Evolutionary conservation across 2,113 vertebrate species (phyloP), one percentile per base, ranked within the genome.

Genomic region (Trachemys scripta): DNA sequence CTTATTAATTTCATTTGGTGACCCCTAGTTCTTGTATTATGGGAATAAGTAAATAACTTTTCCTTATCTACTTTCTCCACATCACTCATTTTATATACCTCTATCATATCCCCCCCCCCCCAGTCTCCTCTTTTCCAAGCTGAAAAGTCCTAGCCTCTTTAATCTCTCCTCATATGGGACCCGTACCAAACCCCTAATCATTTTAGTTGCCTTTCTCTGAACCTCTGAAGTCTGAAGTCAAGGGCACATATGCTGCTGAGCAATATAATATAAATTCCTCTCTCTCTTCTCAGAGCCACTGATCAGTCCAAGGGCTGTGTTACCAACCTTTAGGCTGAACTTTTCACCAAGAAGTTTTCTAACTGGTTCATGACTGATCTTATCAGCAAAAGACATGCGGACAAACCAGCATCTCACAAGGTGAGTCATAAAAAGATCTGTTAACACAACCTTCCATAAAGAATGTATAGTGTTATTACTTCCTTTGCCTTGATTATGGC

Each of bases 201-300:
- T 45, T 45, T 45, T 45, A 45, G 45, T 45, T 45, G 45, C 45
- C 45, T 45, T 6, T 45, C 45, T 45, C 45, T 45, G 45, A 45
- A 45, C 45, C 45, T 45, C 45, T 45, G 45, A 45, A 45, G 45
- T 45, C 45, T 45, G 45, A 45, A 6, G 45, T 5, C 69, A 86
- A 80, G 45, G 29, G 10, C 0, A 0, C 4, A 1, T 8, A 5
- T 2, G 8, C 62, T 0, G 1, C 47, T 80, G 31, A 3, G 31
- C 75, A 72, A 45, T 3, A 0, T 9, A 56, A 35, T 62, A 31
- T 76, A 20, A 5, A 0, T 56, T 84, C 31, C 35, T 13, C 16
- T 65, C 35, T 76, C 87, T n/a, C 45, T 72, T 29, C 45, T 47
- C 5, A 0, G 38, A 53, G 72, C 13, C 69, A 47, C 24, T 57